Base-by-base conservation (phyloP, 2,888 invertebrate genomes). In the Xestia sexstrigata region DNA sequence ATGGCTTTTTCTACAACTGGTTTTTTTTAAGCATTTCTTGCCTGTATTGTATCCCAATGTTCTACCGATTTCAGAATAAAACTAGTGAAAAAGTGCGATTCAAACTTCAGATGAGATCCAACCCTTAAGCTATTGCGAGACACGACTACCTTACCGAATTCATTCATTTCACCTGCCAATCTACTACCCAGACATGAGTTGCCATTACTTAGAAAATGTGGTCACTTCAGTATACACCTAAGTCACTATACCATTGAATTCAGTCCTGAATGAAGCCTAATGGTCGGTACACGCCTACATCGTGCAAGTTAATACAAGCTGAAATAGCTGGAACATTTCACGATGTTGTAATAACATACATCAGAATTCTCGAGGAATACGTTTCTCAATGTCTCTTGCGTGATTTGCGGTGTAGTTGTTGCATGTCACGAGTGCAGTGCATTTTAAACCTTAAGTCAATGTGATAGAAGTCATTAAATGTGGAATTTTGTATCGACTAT, bases 321-420 rank as follows among this genome's bases (percentile, higher is more conserved):
- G 26, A 73, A 85, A 85, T 77, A 65, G 65, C 68, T 78, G 58
- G 69, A 52, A 83, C 47, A 70, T 65, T 67, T 30, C 55, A 69
- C 70, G 45, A 52, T 67, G 26, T 65, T 55, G 60, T 71, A 49
- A 60, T 63, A 82, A 63, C 26, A 52, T 67, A 70, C 67, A 69
- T 84, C 70, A 58, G 69, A 70, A 62, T 66, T 80, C 69, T 39
- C 71, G 49, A 66, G 67, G 42, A 84, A 75, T 55, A 81, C 70
- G 84, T 84, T 66, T 74, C 71, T 79, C 81, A 70, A 70, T 49
- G 76, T 74, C 68, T 39, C 39, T 35, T 23, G 30, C 68, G n/a
- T 79, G 58, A 63, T 76, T 76, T 84, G 73, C 62, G 70, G 72
- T 71, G 17, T 45, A 66, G n/a, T 63, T 52, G 26, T 45, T 70